phyloP scores from a whole-genome alignment of 2,113 vertebrate species.

The Neolamprologus brichardi region DNA sequence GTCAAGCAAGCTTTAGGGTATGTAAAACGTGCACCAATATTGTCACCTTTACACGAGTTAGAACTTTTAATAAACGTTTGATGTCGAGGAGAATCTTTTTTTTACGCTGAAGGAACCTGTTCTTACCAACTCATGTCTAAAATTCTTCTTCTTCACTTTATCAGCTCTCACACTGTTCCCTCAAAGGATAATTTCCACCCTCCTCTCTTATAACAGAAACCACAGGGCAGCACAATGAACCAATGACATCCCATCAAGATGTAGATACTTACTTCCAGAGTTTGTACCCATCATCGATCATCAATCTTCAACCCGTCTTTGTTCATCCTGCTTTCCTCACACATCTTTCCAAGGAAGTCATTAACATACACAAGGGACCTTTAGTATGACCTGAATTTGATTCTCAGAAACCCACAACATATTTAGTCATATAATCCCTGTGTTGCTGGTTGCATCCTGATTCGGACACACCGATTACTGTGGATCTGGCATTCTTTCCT shows the following conservation, averaged over 20 bases:
- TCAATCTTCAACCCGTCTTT: neutral
- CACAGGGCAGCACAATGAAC: neutral
- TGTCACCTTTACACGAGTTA: neutral
- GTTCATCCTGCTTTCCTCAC: neutral
- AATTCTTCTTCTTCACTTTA: neutral
- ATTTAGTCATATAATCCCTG: neutral
- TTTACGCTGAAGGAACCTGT: neutral
- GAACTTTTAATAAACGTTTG: neutral
- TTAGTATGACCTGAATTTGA: neutral
- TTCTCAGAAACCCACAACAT: neutral
- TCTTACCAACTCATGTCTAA: neutral
- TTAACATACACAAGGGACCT: neutral
- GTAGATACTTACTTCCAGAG: neutral
- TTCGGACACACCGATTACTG: neutral
- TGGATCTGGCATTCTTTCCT: neutral
- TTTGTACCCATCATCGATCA: neutral
- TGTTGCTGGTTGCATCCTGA: neutral
- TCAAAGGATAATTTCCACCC: neutral
- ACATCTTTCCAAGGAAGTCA: neutral
- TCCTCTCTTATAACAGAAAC: neutral
- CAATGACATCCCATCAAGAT: neutral
- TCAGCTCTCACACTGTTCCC: neutral
- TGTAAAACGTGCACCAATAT: neutral
- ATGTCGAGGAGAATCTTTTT: neutral
- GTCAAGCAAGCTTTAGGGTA: neutral